Conservation (phyloP, 2,888 invertebrate species). For the Vanessa cardui region DNA sequence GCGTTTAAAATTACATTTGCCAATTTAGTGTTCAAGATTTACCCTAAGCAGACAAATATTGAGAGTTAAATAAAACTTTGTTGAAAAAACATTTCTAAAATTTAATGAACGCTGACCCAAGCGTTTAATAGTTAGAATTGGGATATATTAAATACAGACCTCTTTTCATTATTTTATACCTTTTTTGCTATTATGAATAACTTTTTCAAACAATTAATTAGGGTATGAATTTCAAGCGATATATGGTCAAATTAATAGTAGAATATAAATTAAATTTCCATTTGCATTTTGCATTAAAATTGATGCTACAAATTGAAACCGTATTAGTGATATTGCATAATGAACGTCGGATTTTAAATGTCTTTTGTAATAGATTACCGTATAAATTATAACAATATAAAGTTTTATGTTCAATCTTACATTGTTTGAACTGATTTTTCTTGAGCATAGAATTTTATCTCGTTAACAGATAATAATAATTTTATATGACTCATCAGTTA, state of each 20-base stretch:
- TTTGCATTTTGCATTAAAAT: constrained; percentile 1
- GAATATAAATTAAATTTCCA: not conserved
- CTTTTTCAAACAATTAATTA: not conserved
- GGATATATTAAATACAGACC: too few species aligned
- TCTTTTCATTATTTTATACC: too few species aligned
- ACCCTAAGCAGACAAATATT: too few species aligned
- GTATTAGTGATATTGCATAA: not conserved
- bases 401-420: not conserved
- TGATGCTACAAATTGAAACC: constrained; percentile 1
- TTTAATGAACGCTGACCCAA: too few species aligned
- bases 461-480: too few species aligned
- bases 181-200: not conserved
- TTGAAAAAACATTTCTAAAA: too few species aligned
- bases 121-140: too few species aligned
- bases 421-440: not conserved
- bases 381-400: not conserved
- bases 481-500: too few species aligned
- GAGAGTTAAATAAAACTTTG: too few species aligned
- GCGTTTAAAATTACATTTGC: too few species aligned
- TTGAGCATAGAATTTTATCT: not conserved
- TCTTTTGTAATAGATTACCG: not conserved
- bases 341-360: not conserved
- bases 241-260: not conserved
- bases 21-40: too few species aligned
- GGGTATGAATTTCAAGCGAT: not conserved